These are phyloP conservation scores for Tangara arthus DNA, from an alignment of 2,797 vertebrate genomes.

Conservation along the genomic window DNA sequence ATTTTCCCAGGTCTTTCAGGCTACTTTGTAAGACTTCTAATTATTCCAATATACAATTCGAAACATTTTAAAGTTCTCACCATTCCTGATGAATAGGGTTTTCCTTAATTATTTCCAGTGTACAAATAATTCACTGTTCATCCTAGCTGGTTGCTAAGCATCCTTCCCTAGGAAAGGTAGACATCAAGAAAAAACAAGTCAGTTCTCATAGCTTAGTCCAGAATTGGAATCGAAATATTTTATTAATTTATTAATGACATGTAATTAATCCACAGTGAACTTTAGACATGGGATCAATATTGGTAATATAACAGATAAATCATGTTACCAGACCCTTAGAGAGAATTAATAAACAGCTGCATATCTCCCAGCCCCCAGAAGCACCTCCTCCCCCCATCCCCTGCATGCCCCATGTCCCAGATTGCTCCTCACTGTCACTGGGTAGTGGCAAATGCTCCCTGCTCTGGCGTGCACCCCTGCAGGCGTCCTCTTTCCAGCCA, in stretches of 20 bases:
- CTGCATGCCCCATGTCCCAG: rapidly evolving
- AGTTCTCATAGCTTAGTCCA: background rate
- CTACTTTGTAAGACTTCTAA: background rate
- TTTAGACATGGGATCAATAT: conserved; percentile 12
- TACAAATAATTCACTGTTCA: background rate
- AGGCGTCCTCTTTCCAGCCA: rapidly evolving
- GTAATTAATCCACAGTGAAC: conserved; percentile 5
- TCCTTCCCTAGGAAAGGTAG: background rate
- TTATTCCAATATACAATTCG: background rate
- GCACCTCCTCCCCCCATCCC: rapidly evolving
- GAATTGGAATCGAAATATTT: background rate
- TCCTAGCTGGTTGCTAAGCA: background rate
- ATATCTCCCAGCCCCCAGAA: background rate
- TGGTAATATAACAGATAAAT: conserved; percentile 12
- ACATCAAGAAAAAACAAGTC: background rate
- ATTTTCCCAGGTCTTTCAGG: background rate
- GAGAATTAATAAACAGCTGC: background rate
- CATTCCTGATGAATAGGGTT: background rate
- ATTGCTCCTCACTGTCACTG: rapidly evolving
- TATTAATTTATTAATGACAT: conserved; percentile 26
- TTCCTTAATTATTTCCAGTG: background rate
- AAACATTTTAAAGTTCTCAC: background rate
- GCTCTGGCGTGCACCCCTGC: rapidly evolving
- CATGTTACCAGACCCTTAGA: background rate
- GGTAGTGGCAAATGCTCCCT: rapidly evolving